Base-by-base conservation (phyloP, 1,140 invertebrate genomes). In the Drosophila dunni region DNA sequence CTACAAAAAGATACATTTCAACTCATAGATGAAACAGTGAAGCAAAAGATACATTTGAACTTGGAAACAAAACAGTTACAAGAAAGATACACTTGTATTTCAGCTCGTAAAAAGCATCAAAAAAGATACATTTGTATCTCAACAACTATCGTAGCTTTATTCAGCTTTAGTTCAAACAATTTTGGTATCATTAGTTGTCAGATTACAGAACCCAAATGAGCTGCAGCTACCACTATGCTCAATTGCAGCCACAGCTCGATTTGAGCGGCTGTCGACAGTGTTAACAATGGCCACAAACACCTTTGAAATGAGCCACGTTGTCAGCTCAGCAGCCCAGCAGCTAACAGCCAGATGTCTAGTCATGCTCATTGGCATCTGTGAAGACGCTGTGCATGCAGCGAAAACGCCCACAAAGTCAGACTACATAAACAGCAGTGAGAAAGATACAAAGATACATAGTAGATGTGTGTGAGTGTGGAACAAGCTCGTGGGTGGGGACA, bases 361-460 rank as follows among this genome's bases (percentile, higher is more conserved):
- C 82, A 86, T 86, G 82, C 82, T 86, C 82, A 86, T 86, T 86
- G 88, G 82, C 82, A 86, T 86, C 83, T 29, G 24, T 29, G 24
- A 29, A 29, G 24, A 29, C 60, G 66, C 79, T 69, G 77, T 78
- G 81, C 76, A 65, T 78, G 76, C 76, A 78, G 57, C 71, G 20
- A 29, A 42, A 7, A 69, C 72, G 72, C 72, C 72, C 65, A 69
- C 71, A 54, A 48, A 45, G 53, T 58, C 70, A 53, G 11, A 64
- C 76, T 65, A 78, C 75, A 72, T 69, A 73, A 75, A 75, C 75
- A 80, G 24, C 24, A 29, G 24, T 5, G 24, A 29, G 6, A 29
- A 29, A 29, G 24, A 29, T 29, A 29, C 24, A 29, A 29, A 29
- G 24, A 29, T 29, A 29, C 24, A 29, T 29, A 17, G 17, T n/a